Base-by-base conservation (phyloP, 2,113 vertebrate species). In the Poeciliopsis occidentalis region DNA sequence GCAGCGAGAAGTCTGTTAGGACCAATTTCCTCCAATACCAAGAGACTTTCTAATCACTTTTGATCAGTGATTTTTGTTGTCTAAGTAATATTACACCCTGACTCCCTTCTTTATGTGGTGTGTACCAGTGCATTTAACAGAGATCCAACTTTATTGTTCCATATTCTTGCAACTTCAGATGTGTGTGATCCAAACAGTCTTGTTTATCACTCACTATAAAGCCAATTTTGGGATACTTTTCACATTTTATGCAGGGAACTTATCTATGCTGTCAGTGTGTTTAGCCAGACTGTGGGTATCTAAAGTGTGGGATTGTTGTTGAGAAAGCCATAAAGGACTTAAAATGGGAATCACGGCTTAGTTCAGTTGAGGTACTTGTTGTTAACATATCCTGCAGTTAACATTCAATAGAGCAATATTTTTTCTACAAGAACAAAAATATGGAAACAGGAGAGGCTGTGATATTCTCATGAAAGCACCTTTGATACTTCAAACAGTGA, bases 391-490 rank as follows among this genome's bases (percentile, higher is more conserved):
- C 60, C 77, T 71, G 64, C 74, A 13, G 44, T 65, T 79, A 76
- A 75, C 32, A 47, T 75, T 77, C 62, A 72, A 78, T 60, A 76
- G 27, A 82, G 70, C 61, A 29, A 64, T 63, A 69, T 75, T 82
- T 87, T 80, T 13, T 57, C 44, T 29, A 70, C 5, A 51, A 24
- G 27, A 68, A 15, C n/a, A 57, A 39, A 64, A 64, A 73, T 72
- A 67, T 6, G 87, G 75, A 89, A 74, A 88, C 86, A 63, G 79
- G 70, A 3, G 15, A 76, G 29, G 64, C 15, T 73, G 67, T 64
- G 61, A 79, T 66, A 87, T 79, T 78, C 60, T 54, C 44, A 77
- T 61, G 29, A 57, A 67, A 60, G 78, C 73, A 78, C 60, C 65
- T 66, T 32, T 75, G 76, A 84, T 64, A 79, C 77, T 73, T 81